phyloP scores from a whole-genome alignment of 2,888 invertebrate genomes.

The Plebejus argus region DNA sequence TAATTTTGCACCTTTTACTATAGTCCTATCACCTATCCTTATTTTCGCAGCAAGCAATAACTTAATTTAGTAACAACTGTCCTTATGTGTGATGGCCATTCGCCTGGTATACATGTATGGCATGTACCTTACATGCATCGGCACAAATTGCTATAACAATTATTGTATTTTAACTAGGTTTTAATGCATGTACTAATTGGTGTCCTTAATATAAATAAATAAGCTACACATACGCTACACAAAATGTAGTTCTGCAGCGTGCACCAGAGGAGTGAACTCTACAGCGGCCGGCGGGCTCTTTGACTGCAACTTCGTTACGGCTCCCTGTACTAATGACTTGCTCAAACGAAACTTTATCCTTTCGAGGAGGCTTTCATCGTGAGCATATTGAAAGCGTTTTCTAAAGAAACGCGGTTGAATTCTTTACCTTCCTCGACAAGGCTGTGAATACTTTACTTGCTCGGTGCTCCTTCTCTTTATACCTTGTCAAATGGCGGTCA shows the following conservation, averaged over 20 bases:
- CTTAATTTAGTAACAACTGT: too few relatives aligned
- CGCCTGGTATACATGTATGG: too few relatives aligned
- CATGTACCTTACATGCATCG: too few relatives aligned
- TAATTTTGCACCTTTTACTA: too few relatives aligned
- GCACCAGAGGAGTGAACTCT: neutral
- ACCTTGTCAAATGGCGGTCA: neutral
- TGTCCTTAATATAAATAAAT: too few relatives aligned
- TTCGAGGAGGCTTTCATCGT: neutral
- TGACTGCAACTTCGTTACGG: constrained; percentile 8
- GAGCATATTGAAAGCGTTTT: neutral
- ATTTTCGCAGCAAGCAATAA: too few relatives aligned
- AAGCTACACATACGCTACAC: too few relatives aligned
- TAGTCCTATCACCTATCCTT: too few relatives aligned
- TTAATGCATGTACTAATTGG: too few relatives aligned
- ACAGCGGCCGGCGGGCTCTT: neutral
- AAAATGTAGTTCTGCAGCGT: neutral
- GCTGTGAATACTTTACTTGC: neutral
- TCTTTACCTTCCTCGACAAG: neutral
- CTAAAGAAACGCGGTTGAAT: neutral
- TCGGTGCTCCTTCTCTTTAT: neutral
- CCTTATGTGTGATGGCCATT: too few relatives aligned
- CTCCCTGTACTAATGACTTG: neutral
- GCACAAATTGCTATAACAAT: too few relatives aligned
- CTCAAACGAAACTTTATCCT: neutral
- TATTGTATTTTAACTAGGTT: too few relatives aligned